These are phyloP conservation scores for Melanostoma mellinum DNA, from an alignment of 2,888 invertebrate species.

Conservation along the genomic window DNA sequence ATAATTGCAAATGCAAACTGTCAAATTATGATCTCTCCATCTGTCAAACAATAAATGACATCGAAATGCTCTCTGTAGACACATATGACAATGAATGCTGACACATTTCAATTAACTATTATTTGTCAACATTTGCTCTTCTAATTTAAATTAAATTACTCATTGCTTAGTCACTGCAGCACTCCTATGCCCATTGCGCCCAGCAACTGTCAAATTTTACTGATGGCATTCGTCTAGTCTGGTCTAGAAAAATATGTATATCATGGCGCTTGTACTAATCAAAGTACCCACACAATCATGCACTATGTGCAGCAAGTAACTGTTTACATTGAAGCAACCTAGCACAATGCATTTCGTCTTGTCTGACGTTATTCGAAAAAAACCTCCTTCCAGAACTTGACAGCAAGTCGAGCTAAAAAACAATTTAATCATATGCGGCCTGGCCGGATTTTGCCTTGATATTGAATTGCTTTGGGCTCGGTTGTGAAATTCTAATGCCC, in stretches of 20 bases:
- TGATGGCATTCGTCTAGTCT: slow-evolving; percentile 48
- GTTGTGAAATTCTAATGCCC: slow-evolving; percentile 51
- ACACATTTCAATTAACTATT: slow-evolving; percentile 26
- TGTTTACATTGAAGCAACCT: slow-evolving; percentile 17
- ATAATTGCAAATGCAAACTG: slow-evolving; percentile 14
- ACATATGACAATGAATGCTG: slow-evolving; percentile 30
- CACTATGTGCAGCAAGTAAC: not conserved
- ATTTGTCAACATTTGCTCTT: slow-evolving; percentile 43
- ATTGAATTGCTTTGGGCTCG: slow-evolving; percentile 1
- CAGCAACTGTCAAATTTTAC: slow-evolving; percentile 36
- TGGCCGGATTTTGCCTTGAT: slow-evolving; percentile 45
- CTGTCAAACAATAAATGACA: slow-evolving; percentile 13
- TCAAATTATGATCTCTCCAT: slow-evolving; percentile 12
- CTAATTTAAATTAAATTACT: slow-evolving; percentile 44
- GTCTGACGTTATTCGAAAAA: slow-evolving; percentile 25
- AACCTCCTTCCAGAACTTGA: slow-evolving; percentile 33
- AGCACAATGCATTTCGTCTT: slow-evolving; percentile 43
- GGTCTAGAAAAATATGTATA: slow-evolving; percentile 5
- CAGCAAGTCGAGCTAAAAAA: slow-evolving; percentile 40
- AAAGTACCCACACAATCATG: not conserved
- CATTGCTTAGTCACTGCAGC: slow-evolving; percentile 51
- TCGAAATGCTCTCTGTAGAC: slow-evolving; percentile 10
- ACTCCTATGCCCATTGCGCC: slow-evolving; percentile 4
- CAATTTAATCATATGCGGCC: slow-evolving; percentile 54
- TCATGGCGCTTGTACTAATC: slow-evolving; percentile 36